Evolutionary conservation across 2,888 invertebrate species (phyloP).

Genomic region (Apamea epomidion): DNA sequence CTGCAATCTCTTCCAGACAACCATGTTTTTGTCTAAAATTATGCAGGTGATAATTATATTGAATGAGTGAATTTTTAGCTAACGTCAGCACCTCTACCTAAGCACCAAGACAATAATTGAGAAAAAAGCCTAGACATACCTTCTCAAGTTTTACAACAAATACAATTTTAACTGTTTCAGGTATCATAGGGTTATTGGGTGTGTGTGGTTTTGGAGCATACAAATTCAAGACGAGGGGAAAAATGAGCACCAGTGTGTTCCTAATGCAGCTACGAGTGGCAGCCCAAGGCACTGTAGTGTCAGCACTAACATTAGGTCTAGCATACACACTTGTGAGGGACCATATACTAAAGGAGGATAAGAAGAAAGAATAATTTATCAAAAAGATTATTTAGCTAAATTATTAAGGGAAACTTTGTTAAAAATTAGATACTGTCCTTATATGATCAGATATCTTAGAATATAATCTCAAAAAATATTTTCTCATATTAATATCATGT

Average conservation of each 20-base stretch:
- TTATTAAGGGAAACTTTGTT: conserved; percentile 48
- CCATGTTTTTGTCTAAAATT: background rate
- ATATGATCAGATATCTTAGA: conserved; percentile 61
- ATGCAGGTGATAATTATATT: background rate
- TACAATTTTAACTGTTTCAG: conserved; percentile 83
- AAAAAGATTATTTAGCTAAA: conserved; percentile 30
- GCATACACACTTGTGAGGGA: conserved; percentile 92
- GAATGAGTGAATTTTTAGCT: background rate
- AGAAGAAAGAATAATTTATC: conserved; percentile 73
- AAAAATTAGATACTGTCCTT: conserved; percentile 30
- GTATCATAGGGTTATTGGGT: conserved; percentile 92
- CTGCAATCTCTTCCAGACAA: background rate
- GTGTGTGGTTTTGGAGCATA: conserved; percentile 94
- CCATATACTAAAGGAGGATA: conserved; percentile 81
- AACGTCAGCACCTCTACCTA: background rate
- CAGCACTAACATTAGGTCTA: conserved; percentile 93
- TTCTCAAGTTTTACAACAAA: background rate
- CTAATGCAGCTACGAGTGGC: conserved; percentile 96
- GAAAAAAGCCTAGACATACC: background rate
- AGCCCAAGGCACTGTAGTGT: conserved; percentile 96
- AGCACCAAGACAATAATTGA: background rate
- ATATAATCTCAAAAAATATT: conserved; percentile 43
- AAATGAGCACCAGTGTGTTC: conserved; percentile 95
- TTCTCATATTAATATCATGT: conserved; percentile 1
- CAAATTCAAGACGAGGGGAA: conserved; percentile 93